Evolutionary conservation across 2,113 vertebrate genomes (phyloP).

Genomic region (Gopherus evgoodei): DNA sequence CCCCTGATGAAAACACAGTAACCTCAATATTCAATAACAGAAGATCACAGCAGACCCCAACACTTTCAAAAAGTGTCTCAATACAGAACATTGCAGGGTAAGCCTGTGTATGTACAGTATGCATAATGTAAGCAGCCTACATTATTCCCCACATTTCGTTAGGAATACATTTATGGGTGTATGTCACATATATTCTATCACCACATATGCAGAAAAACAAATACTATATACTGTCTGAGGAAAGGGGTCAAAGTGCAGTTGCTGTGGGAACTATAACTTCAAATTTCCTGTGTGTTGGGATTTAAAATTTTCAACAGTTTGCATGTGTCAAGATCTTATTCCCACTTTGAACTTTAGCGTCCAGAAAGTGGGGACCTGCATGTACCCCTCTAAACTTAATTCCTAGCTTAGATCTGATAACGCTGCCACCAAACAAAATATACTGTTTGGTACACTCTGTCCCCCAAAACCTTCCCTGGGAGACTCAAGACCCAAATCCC

Average conservation of each 20-base stretch:
- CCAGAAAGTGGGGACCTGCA: too few species aligned
- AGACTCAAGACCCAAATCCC: too few species aligned
- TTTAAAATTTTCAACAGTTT: neutral
- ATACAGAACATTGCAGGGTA: conserved; percentile 99
- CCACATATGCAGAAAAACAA: neutral
- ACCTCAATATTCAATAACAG: conserved; percentile 74
- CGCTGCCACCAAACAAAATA: too few species aligned
- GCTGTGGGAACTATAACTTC: neutral
- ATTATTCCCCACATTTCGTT: neutral
- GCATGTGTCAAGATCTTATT: neutral
- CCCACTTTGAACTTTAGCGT: too few species aligned
- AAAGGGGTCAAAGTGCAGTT: neutral
- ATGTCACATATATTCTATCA: neutral
- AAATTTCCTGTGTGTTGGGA: neutral
- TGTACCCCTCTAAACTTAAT: too few species aligned
- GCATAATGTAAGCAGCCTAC: accelerated
- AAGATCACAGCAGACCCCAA: conserved; percentile 83
- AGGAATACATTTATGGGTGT: neutral
- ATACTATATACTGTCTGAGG: accelerated
- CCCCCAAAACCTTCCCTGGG: too few species aligned
- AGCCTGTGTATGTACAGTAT: neutral
- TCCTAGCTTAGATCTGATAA: too few species aligned
- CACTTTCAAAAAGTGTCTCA: conserved; percentile 95
- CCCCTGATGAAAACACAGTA: conserved; percentile 83
- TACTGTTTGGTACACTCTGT: too few species aligned